These are phyloP conservation scores for Gymnoscelis rufifasciata DNA, from an alignment of 2,888 invertebrate genomes.

Conservation along the genomic window DNA sequence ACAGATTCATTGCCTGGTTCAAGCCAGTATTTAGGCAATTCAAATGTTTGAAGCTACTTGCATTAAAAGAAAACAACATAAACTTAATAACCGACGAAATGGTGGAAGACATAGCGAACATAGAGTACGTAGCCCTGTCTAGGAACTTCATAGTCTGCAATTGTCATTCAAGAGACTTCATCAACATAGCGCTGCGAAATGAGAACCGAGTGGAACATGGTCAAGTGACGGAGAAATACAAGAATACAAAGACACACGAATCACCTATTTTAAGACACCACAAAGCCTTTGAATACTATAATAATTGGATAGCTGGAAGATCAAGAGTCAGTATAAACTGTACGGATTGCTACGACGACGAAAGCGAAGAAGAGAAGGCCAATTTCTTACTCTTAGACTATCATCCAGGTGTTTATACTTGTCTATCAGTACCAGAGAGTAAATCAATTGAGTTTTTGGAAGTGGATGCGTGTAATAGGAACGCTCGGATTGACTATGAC, in stretches of 20 bases:
- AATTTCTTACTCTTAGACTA: slow-evolving; percentile 51
- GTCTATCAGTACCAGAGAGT: slow-evolving; percentile 40
- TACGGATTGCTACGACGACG: slow-evolving; percentile 20
- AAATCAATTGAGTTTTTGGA: slow-evolving; percentile 31
- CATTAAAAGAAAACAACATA: slow-evolving; percentile 74
- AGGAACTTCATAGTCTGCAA: slow-evolving; percentile 81
- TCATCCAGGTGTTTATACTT: slow-evolving; percentile 35
- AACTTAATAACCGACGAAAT: slow-evolving; percentile 77
- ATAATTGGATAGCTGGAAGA: slow-evolving; percentile 35
- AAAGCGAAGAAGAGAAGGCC: slow-evolving; percentile 30
- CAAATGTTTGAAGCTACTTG: slow-evolving; percentile 57
- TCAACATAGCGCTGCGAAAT: slow-evolving; percentile 53
- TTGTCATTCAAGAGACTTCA: slow-evolving; percentile 74
- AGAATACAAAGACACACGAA: background rate
- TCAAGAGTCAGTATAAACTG: slow-evolving; percentile 29
- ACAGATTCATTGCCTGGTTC: slow-evolving; percentile 79
- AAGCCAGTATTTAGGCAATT: slow-evolving; percentile 53
- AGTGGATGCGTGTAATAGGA: slow-evolving; percentile 36
- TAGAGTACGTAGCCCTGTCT: slow-evolving; percentile 72
- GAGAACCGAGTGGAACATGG: slow-evolving; percentile 20
- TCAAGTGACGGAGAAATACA: slow-evolving; percentile 1
- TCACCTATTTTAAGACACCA: slow-evolving; percentile 27
- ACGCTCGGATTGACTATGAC: slow-evolving; percentile 27
- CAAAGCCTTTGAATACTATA: slow-evolving; percentile 42
- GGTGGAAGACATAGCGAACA: slow-evolving; percentile 69